Conservation (phyloP, 2,888 invertebrate genomes). For the Lydus trimaculatus region DNA sequence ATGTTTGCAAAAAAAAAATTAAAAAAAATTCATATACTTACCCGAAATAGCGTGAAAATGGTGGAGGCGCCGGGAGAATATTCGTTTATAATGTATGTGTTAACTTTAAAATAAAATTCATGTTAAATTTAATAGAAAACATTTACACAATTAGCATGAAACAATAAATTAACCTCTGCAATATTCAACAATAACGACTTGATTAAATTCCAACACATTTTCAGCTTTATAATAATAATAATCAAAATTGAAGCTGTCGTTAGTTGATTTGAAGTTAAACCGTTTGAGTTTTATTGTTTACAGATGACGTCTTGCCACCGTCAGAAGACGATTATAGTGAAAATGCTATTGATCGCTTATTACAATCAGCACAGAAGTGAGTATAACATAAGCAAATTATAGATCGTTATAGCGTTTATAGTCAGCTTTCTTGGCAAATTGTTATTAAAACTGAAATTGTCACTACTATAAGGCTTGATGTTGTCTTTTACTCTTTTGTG, state of each 20-base stretch:
- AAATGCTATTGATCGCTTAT: slow-evolving; percentile 70
- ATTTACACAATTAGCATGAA: background rate
- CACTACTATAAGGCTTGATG: background rate
- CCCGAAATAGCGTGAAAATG: no score
- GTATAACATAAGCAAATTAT: slow-evolving; percentile 46
- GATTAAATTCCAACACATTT: background rate
- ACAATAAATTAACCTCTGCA: background rate
- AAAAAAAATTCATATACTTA: no score
- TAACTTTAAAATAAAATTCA: background rate
- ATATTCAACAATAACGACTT: background rate
- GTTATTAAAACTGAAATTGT: background rate
- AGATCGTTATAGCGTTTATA: background rate
- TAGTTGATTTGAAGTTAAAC: background rate
- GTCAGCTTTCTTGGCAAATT: slow-evolving; percentile 9
- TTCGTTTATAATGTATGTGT: background rate
- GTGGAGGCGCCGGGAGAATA: background rate
- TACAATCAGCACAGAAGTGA: slow-evolving; percentile 76
- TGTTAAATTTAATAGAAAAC: background rate
- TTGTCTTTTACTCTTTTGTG: background rate
- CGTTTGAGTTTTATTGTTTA: slow-evolving; percentile 17
- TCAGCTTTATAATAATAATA: background rate
- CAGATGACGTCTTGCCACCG: slow-evolving; percentile 58
- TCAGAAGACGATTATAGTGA: slow-evolving; percentile 73
- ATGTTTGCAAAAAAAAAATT: no score
- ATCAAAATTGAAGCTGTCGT: background rate